Base-by-base conservation (phyloP, 2,113 vertebrate species). In the Megaceryle maxima region DNA sequence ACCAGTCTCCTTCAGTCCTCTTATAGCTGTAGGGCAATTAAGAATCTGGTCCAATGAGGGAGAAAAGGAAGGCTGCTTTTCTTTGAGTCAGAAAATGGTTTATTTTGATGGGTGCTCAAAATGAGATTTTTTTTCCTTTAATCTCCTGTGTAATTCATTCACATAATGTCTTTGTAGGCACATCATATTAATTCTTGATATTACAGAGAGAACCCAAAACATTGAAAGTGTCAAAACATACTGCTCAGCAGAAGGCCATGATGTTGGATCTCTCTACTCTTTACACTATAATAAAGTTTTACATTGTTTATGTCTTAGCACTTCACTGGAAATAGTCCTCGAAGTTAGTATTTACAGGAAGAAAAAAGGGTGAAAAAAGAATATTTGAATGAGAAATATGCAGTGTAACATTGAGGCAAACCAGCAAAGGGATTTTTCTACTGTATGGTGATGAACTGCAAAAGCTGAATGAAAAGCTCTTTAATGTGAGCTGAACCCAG, bases 181-280 rank as follows among this genome's bases (percentile, higher is more conserved):
- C 83, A 87, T 96, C 60, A 66, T 56, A 78, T 83, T 96, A 97
- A 97, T 97, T 94, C 87, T 72, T 96, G 69, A 68, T 94, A 94
- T 96, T 97, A 68, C 78, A 74, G 51, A 60, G 63, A 81, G 68
- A 51, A 78, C 50, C 48, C 46, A 66, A 87, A 95, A 50, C 18
- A 12, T 3, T 59, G 41, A 6, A 44, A 92, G 24, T 53, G 72
- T 89, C 81, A 68, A 87, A 95, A 88, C 39, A 77, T 33, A 76
- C 80, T 21, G 9, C 68, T 72, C 16, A 57, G 22, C 24, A 29
- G 75, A 91, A 90, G 44, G 55, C 43, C 60, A 83, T 41, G 31
- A 43, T n/a, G 31, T 28, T 87, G 66, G 29, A 28, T 89, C 18
- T 95, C 24, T 17, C 18, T 70, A 39, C 48, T 79, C 22, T 87